Base-by-base conservation (phyloP, 2,113 vertebrate species). In the Equus quagga region DNA sequence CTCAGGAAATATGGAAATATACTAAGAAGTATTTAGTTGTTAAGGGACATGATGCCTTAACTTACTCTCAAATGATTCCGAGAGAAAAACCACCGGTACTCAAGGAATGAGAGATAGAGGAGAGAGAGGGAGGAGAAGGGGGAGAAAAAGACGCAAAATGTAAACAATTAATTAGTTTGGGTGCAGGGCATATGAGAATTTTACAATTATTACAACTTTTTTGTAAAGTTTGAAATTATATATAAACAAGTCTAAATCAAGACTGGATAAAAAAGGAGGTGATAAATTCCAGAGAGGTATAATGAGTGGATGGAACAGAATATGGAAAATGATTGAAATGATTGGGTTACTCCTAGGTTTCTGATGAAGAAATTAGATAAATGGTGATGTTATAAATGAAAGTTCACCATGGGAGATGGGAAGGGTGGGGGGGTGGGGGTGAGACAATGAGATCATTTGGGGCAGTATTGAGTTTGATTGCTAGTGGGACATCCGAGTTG, bases 1-100 rank as follows among this genome's bases (percentile, higher is more conserved):
- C 54, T 83, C 69, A 73, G 41, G 67, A 96, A 94, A 79, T 24
- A 54, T 1, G 44, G 78, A 96, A 95, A 86, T 17, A 60, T 8
- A 87, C n/a, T 62, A 69, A 62, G 54, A 90, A 83, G 14, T 70
- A 41, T 73, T 78, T 62, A 36, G 5, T 51, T 87, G 13, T 88
- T 51, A 67, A 93, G 11, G 19, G 41, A 10, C 5, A 36, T 33
- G 26, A 72, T 64, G 31, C 65, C 31, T 88, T 41, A n/a, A 4
- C 9, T 81, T 76, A 58, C 44, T 70, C 31, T 78, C 26, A 28
- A 56, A 79, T 67, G 21, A 10, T 56, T 88, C 49, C 82, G 13
- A 78, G 36, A 44, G 58, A 62, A 72, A n/a, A 67, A 75, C 15
- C 46, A 51, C 26, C 75, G 8, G n/a, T 26, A 65, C 2, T n/a